Evolutionary conservation across 2,888 invertebrate genomes (phyloP), one percentile per base, ranked within the genome.

Genomic region (Aleiodes testaceus): DNA sequence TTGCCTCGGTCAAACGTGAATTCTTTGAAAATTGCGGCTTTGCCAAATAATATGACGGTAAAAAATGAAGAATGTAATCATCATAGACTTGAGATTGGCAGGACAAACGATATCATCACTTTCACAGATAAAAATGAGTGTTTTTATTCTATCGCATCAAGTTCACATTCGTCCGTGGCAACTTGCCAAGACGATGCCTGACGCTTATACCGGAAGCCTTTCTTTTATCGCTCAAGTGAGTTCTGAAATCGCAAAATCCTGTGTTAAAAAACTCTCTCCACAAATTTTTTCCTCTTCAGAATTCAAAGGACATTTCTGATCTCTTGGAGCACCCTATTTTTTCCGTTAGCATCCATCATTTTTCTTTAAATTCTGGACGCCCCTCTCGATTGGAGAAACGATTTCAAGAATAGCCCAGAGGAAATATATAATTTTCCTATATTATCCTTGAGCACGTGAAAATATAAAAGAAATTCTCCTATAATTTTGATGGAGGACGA

Each of bases 221-320:
- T 66, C 20, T 52, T 50, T 42, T 66, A 52, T 36, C 66, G 18
- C 42, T 9, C 12, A 49, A 42, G 42, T 30, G 18, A 12, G 16
- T 36, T 36, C 36, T 52, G 14, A 52, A 66, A 52, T 66, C 66
- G 52, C 26, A 30, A 65, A 65, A 49, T 47, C 65, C 36, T 26
- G 18, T 16, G 3, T 14, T 1, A 11, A 55, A 14, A 59, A 55
- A 12, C 16, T 4, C 16, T 18, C 14, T 59, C 42, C 59, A 14
- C 59, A 14, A 36, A 18, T 36, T 59, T 59, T 59, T 30, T 36
- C 18, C 55, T 36, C 36, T 16, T 55, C 30, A 30, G 36, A 30
- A 30, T 36, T 55, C 55, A 6, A 30, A 30, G 30, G 26, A n/a
- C 14, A 55, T 30, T 14, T 30, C 36, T 36, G 36, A 30, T n/a